A percentile compares a stretch with the other conserved stretches of the same genome.
These are phyloP conservation scores for Microctonus brassicae DNA, from an alignment of 2,888 invertebrate genomes.

Conservation along the genomic window DNA sequence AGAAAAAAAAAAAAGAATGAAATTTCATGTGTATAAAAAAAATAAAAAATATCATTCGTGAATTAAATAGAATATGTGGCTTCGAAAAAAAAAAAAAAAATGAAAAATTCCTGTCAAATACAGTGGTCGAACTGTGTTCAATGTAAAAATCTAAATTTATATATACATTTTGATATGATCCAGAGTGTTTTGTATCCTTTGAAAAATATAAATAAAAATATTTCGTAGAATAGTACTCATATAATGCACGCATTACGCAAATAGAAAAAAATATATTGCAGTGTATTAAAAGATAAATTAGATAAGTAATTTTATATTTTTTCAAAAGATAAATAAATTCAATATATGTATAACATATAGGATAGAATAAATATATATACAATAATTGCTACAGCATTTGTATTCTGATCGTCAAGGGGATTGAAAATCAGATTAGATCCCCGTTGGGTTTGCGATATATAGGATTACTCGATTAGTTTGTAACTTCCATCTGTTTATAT, in stretches of 20 bases:
- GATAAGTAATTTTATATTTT: background rate
- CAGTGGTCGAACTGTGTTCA: background rate
- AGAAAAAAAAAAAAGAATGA: no score
- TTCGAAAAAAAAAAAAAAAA: slow-evolving; percentile 12
- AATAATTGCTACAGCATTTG: slow-evolving; percentile 1
- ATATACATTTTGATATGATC: slow-evolving; percentile 12
- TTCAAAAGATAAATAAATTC: background rate
- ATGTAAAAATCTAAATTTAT: background rate
- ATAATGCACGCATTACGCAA: no score
- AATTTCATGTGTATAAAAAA: no score
- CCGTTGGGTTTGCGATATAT: slow-evolving; percentile 44
- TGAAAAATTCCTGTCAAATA: slow-evolving; percentile 13
- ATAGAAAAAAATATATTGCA: background rate
- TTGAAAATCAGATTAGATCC: slow-evolving; percentile 56
- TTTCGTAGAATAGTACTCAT: background rate
- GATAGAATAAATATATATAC: background rate
- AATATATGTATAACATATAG: background rate
- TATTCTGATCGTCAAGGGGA: background rate
- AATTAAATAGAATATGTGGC: background rate
- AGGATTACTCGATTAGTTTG: slow-evolving; percentile 57
- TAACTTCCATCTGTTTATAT: slow-evolving; percentile 62
- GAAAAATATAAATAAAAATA: slow-evolving; percentile 1
- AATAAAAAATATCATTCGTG: background rate
- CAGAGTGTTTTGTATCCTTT: background rate
- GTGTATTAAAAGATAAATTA: background rate